Evolutionary conservation across 2,113 vertebrate species (phyloP).

Genomic region (Oryzias celebensis): DNA sequence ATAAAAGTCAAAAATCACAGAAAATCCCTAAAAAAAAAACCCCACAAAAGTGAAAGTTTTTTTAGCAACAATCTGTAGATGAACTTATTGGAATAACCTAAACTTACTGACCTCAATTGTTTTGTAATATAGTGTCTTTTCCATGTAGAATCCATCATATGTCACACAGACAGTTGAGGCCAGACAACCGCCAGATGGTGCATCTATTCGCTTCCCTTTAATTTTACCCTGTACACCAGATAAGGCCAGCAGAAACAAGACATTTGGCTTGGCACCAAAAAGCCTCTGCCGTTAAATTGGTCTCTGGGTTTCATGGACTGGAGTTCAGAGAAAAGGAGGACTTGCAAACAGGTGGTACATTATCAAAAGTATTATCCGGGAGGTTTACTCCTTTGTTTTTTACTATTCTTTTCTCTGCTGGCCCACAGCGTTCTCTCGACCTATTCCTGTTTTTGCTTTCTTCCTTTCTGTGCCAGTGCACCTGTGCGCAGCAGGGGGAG

Average conservation of each 20-base stretch:
- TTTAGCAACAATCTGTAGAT: slow-evolving; percentile 25
- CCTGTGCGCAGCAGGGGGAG: slow-evolving; percentile 57
- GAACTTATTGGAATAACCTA: slow-evolving; percentile 63
- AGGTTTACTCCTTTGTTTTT: slow-evolving; percentile 22
- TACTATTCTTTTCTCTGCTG: slow-evolving; percentile 30
- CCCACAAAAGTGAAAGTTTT: slow-evolving; percentile 26
- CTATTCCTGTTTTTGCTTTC: slow-evolving; percentile 21
- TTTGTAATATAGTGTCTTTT: slow-evolving; percentile 57
- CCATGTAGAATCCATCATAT: slow-evolving; percentile 62
- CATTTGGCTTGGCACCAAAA: slow-evolving; percentile 35
- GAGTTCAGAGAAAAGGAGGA: slow-evolving; percentile 25
- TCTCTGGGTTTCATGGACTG: slow-evolving; percentile 18
- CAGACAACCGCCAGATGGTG: slow-evolving; percentile 69
- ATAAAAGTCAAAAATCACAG: slow-evolving; percentile 5
- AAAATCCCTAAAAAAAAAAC: neutral
- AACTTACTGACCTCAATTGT: slow-evolving; percentile 59
- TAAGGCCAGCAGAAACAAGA: slow-evolving; percentile 30
- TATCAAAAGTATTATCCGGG: slow-evolving; percentile 59
- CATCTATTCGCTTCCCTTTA: slow-evolving; percentile 67
- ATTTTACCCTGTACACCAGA: slow-evolving; percentile 37
- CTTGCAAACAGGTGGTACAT: slow-evolving; percentile 44
- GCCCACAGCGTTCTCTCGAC: slow-evolving; percentile 17
- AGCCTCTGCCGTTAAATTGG: slow-evolving; percentile 22
- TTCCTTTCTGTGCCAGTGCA: slow-evolving; percentile 54
- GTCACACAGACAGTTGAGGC: slow-evolving; percentile 61